These are phyloP conservation scores for Ormyrus thymus DNA, from an alignment of 2,888 invertebrate genomes.

Conservation along the genomic window DNA sequence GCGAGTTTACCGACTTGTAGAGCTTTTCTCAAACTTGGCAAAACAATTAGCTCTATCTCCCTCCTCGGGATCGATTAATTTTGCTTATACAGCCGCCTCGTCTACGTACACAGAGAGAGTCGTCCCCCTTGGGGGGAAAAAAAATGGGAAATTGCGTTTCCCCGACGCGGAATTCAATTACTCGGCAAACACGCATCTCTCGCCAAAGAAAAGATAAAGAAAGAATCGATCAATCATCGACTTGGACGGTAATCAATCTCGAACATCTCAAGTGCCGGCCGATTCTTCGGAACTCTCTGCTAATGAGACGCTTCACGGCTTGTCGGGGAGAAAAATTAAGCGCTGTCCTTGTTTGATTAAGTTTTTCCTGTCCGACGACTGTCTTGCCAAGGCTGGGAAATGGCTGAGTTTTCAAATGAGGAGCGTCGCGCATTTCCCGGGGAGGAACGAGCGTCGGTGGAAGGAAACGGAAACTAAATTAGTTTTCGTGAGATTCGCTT, in stretches of 20 bases:
- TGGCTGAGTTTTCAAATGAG: too few species aligned
- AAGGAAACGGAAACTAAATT: too few species aligned
- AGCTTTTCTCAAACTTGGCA: conserved; percentile 28
- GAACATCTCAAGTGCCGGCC: neutral
- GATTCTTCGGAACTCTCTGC: too few species aligned
- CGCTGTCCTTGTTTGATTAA: neutral
- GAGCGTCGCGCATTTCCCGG: too few species aligned
- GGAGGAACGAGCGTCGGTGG: too few species aligned
- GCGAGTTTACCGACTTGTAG: neutral
- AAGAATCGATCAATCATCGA: conserved; percentile 32
- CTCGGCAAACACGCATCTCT: too few species aligned
- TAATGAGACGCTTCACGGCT: too few species aligned
- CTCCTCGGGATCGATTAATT: conserved; percentile 31
- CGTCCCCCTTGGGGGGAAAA: neutral
- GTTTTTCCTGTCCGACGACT: neutral
- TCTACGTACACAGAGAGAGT: neutral
- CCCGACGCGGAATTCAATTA: conserved; percentile 4
- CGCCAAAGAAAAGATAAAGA: neutral
- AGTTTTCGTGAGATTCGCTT: too few species aligned
- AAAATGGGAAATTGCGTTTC: neutral
- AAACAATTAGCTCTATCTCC: conserved; percentile 22
- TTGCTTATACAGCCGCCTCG: conserved; percentile 4
- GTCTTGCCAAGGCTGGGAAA: too few species aligned
- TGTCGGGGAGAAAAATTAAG: too few species aligned
- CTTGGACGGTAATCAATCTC: conserved; percentile 23